Evolutionary conservation across 2,113 vertebrate species (phyloP), one percentile per base, ranked within the genome.

Genomic region (Marcusenius ussheri): DNA sequence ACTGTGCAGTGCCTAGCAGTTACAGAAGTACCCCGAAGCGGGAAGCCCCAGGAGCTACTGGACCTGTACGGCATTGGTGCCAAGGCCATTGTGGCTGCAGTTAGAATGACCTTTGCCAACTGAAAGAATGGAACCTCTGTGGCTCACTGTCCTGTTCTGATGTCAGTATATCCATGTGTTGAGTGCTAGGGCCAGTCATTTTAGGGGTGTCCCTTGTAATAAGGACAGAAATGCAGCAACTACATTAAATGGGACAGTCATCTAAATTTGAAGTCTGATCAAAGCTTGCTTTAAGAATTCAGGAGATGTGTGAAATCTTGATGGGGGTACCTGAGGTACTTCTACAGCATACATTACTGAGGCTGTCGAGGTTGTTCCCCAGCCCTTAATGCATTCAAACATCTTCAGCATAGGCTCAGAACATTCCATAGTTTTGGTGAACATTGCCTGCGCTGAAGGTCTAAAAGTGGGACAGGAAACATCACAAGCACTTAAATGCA

Each of bases 21-120:
- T 89, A 92, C 90, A 0, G 92, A 90, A 0, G 94, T 97, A 10
- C 96, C 97, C 84, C 96, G 90, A n/a, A 97, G 96, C 1, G 97
- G 96, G 88, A 96, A 97, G 91, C 94, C 96, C 45, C 89, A 94
- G 1, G 96, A 98, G 93, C 93, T 98, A 83, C 92, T 98, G 19
- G 96, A 97, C 92, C 15, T 95, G 39, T 97, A 96, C 83, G 97
- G 96, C 90, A 97, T 98, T 93, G 96, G 96, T 84, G 94, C 97
- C 35, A 96, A 96, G 92, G 91, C 93, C 90, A 97, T 98, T 46
- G 92, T 92, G 7, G 90, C 92, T 0, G 94, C 97, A 3, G 97
- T 97, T 90, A 96, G 93, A 88, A 83, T 94, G 77, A 95, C 91
- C 91, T 94, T 97, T 51, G 95, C 95, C 88, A 97, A 96, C 92